Conservation (phyloP, 2,888 invertebrate genomes). For the Bugula neritina region DNA sequence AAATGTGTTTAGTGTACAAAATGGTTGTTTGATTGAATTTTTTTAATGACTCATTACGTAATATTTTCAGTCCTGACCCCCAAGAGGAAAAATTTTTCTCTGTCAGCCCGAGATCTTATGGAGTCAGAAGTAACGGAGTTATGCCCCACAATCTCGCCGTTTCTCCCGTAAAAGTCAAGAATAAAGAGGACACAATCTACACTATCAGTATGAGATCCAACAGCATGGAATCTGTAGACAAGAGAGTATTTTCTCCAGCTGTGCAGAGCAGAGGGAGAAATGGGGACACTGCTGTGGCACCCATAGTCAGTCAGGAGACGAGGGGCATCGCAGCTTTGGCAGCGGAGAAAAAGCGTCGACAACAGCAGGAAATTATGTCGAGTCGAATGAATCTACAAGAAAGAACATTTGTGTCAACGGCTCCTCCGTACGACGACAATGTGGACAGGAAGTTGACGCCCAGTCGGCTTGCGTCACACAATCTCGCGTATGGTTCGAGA, state of each 20-base stretch:
- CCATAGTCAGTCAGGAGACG: slow-evolving; percentile 34
- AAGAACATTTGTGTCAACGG: background rate
- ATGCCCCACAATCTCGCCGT: background rate
- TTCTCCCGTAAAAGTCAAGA: background rate
- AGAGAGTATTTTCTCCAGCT: background rate
- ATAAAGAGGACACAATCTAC: slow-evolving; percentile 25
- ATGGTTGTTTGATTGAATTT: too few relatives aligned
- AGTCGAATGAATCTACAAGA: slow-evolving; percentile 14
- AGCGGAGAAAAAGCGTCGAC: slow-evolving; percentile 32
- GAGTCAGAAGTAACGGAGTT: background rate
- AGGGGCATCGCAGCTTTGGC: slow-evolving; percentile 48
- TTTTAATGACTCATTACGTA: too few relatives aligned
- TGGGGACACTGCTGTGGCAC: background rate
- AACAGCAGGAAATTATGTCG: slow-evolving; percentile 25
- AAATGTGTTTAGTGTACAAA: too few relatives aligned
- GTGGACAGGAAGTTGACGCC: slow-evolving; percentile 37
- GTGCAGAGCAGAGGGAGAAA: background rate
- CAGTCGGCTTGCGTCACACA: slow-evolving; percentile 45
- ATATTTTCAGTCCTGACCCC: slow-evolving; percentile 1
- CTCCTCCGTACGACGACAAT: slow-evolving; percentile 28
- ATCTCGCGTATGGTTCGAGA: slow-evolving; percentile 35
- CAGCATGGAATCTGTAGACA: slow-evolving; percentile 20
- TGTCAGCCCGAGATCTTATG: background rate
- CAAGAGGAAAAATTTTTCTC: slow-evolving; percentile 13
- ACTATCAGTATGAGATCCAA: slow-evolving; percentile 17